These are phyloP conservation scores for Pseudotriccus pelzelni DNA, from an alignment of 2,797 vertebrate species.

Conservation along the genomic window DNA sequence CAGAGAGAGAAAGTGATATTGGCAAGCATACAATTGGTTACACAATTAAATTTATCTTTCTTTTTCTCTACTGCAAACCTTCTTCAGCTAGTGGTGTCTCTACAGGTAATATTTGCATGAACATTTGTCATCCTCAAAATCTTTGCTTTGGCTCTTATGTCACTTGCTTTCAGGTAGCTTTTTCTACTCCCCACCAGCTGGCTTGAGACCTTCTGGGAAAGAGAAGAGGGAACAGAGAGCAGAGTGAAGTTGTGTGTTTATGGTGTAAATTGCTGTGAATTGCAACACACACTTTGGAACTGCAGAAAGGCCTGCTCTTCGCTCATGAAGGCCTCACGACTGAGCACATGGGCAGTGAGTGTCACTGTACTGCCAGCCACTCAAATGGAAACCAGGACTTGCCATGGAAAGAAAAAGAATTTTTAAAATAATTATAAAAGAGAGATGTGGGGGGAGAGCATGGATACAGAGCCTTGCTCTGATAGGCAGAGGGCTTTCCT, in stretches of 20 bases:
- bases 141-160: not conserved
- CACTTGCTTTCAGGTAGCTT: not conserved
- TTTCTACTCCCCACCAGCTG: not conserved
- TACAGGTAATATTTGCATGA: not conserved
- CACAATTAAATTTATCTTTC: not conserved
- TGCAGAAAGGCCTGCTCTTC: not conserved
- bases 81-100: not conserved
- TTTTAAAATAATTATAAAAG: not conserved
- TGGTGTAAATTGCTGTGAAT: not conserved
- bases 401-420: not conserved
- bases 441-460: fast-evolving
- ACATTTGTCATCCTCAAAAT: not conserved
- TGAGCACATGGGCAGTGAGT: not conserved
- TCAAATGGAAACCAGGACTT: not conserved
- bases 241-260: not conserved
- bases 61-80: not conserved
- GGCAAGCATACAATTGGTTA: not conserved
- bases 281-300: not conserved
- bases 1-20: not conserved
- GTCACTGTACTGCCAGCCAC: not conserved
- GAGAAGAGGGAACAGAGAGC: not conserved
- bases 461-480: not conserved
- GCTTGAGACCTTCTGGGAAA: not conserved
- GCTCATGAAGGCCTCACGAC: not conserved
- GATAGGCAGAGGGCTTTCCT: not conserved